Percentiles rank a stretch among this genome's conserved stretches.
Conservation (phyloP, 2,113 vertebrate genomes). For the Onychostoma macrolepis region DNA sequence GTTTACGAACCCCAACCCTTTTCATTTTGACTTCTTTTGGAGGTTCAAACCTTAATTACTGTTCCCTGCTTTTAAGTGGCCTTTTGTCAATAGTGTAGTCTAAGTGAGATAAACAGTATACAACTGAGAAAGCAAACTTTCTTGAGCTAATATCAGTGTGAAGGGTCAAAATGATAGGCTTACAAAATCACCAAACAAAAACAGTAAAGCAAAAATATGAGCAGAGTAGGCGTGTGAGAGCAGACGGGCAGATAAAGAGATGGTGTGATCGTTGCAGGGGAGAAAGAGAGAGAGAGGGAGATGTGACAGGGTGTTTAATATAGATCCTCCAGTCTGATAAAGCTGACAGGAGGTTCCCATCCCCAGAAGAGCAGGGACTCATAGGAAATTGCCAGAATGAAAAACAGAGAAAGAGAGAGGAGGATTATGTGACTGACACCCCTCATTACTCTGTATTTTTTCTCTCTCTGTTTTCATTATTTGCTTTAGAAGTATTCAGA, state of each 20-base stretch:
- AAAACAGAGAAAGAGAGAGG: slow-evolving; percentile 26
- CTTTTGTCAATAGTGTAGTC: background rate
- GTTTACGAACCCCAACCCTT: no score
- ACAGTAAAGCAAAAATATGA: slow-evolving; percentile 58
- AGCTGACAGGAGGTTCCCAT: slow-evolving; percentile 68
- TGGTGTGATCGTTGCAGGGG: slow-evolving; percentile 64
- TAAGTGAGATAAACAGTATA: background rate
- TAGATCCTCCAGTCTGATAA: slow-evolving; percentile 74
- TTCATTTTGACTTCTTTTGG: background rate
- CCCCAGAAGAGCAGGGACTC: slow-evolving; percentile 59
- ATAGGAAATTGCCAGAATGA: slow-evolving; percentile 73
- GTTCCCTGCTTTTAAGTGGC: background rate
- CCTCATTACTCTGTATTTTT: slow-evolving; percentile 24
- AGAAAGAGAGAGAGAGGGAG: slow-evolving; percentile 57
- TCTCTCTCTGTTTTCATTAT: background rate
- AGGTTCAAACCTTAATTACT: background rate
- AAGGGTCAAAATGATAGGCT: slow-evolving; percentile 24
- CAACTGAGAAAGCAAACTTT: background rate
- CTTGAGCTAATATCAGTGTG: slow-evolving; percentile 1
- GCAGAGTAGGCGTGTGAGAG: slow-evolving; percentile 54
- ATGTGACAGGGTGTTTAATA: slow-evolving; percentile 73
- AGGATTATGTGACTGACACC: slow-evolving; percentile 32
- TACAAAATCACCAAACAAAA: slow-evolving; percentile 50
- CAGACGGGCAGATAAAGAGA: slow-evolving; percentile 61
- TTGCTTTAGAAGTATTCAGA: slow-evolving; percentile 4